Evolutionary conservation across 2,888 invertebrate genomes (phyloP), one percentile per base, ranked within the genome.

Genomic region (Neoscelio sp.): DNA sequence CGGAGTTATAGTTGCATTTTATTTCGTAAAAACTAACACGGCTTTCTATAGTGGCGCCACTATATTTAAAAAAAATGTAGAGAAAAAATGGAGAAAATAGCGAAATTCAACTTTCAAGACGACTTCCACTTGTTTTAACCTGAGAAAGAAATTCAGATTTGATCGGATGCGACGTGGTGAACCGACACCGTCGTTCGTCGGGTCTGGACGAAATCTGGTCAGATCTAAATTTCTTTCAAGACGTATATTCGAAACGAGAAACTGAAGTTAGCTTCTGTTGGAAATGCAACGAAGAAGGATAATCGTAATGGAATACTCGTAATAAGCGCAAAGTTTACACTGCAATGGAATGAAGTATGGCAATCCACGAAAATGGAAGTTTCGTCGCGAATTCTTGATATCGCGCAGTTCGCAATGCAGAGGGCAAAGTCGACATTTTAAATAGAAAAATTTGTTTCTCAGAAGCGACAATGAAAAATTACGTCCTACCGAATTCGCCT

Each of bases 281-380:
- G 17, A 46, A 52, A 54, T 38, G 7, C 15, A 48, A 23, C 0
- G 2, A 33, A 2, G 10, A 8, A n/a, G 10, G n/a, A 33, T 8
- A 33, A 33, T 7, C 10, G 8, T 33, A 35, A 12, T 71, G 1
- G 33, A 70, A 60, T 46, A 46, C 68, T 62, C 28, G 17, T 28
- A 50, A 44, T 40, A 76, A 65, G 56, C 56, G 65, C 64, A 42
- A 38, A 56, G 30, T 54, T 52, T 30, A 35, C 38, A 35, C 42
- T 35, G 33, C 40, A 62, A 54, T 79, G 79, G 79, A 79, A 79
- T 79, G 79, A 42, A 67, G 23, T 79, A 79, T 79, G 79, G 75
- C 79, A 75, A 79, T 70, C 28, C 40, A 70, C 52, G 64, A 48
- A 65, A 79, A 20, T 38, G 54, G 40, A 75, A 68, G 54, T 68